Conservation (phyloP, 2,888 invertebrate species). For the Epirrita christyi region DNA sequence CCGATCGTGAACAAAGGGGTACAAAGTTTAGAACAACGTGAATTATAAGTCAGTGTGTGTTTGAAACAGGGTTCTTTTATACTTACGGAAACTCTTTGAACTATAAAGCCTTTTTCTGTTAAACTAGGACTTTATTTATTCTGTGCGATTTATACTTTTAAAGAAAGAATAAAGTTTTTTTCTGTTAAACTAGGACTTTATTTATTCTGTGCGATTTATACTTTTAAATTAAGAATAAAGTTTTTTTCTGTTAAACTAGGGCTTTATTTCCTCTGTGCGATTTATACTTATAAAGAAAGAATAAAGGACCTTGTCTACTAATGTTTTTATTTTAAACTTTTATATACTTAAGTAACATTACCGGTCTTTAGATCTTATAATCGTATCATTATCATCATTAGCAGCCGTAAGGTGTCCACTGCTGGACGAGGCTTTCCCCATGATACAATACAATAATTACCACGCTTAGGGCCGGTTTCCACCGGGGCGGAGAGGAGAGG, state of each 20-base stretch:
- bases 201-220: background rate
- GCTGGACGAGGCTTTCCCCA: too few relatives aligned
- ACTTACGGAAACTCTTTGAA: background rate
- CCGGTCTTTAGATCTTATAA: too few relatives aligned
- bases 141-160: background rate
- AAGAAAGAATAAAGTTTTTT: background rate
- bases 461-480: too few relatives aligned
- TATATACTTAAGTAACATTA: too few relatives aligned
- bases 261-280: background rate
- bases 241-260: background rate
- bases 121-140: background rate
- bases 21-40: background rate
- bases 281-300: background rate
- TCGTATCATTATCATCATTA: too few relatives aligned
- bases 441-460: too few relatives aligned
- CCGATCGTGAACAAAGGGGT: slow-evolving; percentile 7
- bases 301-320: too few relatives aligned
- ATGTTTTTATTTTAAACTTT: too few relatives aligned
- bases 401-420: too few relatives aligned
- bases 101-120: background rate
- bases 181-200: background rate
- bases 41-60: slow-evolving; percentile 1
- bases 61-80: background rate
- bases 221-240: background rate
- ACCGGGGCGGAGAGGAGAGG: too few relatives aligned